Percentiles rank a stretch among this genome's conserved stretches.
Conservation (phyloP, 2,888 invertebrate genomes). For the Pelosia muscerda region DNA sequence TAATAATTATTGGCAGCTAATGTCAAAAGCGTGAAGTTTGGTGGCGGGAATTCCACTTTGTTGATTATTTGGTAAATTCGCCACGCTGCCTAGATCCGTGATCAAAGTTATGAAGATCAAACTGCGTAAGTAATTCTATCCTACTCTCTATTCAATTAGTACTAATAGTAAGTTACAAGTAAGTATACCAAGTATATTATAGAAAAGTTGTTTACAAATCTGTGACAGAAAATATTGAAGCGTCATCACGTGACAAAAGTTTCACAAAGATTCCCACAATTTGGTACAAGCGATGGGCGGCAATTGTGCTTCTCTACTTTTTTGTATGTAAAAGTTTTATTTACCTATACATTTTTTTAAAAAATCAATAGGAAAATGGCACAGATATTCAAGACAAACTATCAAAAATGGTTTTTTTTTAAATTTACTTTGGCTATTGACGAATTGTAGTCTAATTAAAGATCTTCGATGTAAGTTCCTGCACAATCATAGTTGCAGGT, state of each 20-base stretch:
- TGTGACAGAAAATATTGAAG: conserved; percentile 13
- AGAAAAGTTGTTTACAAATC: conserved; percentile 9
- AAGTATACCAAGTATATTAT: neutral
- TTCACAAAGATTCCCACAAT: neutral
- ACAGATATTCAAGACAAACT: too few relatives aligned
- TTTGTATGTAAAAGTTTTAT: neutral
- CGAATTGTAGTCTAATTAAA: too few relatives aligned
- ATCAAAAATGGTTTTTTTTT: too few relatives aligned
- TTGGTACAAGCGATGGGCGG: neutral
- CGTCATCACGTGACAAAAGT: conserved; percentile 22
- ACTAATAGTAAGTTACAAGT: too few relatives aligned
- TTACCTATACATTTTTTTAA: too few relatives aligned
- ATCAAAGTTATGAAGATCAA: conserved; percentile 86
- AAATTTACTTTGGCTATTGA: neutral
- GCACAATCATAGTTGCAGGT: too few relatives aligned
- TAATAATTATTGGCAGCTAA: conserved; percentile 61
- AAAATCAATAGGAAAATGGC: neutral
- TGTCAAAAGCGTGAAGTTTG: conserved; percentile 67
- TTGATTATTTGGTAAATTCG: conserved; percentile 67
- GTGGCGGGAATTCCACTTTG: conserved; percentile 67
- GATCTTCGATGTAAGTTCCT: too few relatives aligned
- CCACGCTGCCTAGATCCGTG: conserved; percentile 83
- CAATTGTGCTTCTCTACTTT: neutral
- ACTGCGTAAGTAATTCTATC: conserved; percentile 73
- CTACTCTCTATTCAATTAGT: neutral